Evolutionary conservation across 2,797 vertebrate genomes (phyloP), one percentile per base, ranked within the genome.

Genomic region (Mionectes olivaceus): DNA sequence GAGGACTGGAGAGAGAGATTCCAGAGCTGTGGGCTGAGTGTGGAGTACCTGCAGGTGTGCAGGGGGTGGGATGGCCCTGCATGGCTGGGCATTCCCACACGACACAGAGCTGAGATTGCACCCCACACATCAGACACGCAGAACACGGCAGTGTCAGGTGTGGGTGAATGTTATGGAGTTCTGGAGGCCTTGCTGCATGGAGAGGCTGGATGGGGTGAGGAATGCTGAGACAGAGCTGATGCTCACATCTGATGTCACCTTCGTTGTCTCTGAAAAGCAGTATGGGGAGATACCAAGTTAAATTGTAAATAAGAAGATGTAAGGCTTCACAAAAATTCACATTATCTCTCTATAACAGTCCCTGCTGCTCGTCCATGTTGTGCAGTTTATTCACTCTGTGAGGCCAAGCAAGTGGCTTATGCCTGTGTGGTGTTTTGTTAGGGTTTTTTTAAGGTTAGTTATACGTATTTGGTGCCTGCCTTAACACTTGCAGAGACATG

Each of bases 101-200:
- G 1, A 10, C 64, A 13, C 35, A 11, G 37, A 50, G 19, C 52
- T 55, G 53, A 59, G 63, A 7, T 15, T 16, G 7, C 21, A 41
- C 14, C 3, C 71, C 1, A 1, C 14, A 0, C 2, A 0, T 23
- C 71, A 37, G 18, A 71, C 3, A 1, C 75, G 5, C n/a, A 24
- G 9, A 32, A 7, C 0, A 1, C 7, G 2, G 70, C 41, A 3
- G 41, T 9, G 6, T 10, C 12, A 0, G 0, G 13, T 16, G n/a
- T 1, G 1, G 33, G 9, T 19, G 32, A 4, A 5, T 24, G n/a
- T 2, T 6, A 28, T 13, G 76, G 32, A 5, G 7, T 7, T 22
- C 44, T 8, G 61, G n/a, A 55, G 76, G 6, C 11, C 28, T 49
- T 0, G 6, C 83, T 18, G 47, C 24, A 0, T 1, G 18, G 55